These are phyloP conservation scores for Piliocolobus tephrosceles DNA, from an alignment of 2,113 vertebrate genomes.

Conservation along the genomic window DNA sequence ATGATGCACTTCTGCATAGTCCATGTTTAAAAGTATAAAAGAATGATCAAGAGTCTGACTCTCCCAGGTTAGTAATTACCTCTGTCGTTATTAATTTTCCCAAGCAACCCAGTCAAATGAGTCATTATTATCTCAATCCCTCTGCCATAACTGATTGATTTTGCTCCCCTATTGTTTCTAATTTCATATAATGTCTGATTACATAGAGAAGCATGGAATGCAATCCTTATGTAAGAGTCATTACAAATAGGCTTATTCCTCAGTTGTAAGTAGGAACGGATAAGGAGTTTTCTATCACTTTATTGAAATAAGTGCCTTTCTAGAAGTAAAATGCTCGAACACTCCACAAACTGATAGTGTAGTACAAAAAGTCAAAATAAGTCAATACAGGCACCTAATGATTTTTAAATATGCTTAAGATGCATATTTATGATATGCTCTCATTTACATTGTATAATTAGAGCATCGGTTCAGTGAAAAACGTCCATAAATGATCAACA, in stretches of 20 bases:
- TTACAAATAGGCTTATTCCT: conserved; percentile 69
- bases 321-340: conserved; percentile 37
- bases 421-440: not conserved
- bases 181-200: conserved; percentile 76
- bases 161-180: conserved; percentile 79
- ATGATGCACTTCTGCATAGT: conserved; percentile 39
- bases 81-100: conserved; percentile 82
- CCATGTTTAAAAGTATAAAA: conserved; percentile 63
- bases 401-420: not conserved
- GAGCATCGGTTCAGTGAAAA: not conserved
- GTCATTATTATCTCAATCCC: conserved; percentile 79
- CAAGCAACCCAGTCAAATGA: conserved; percentile 77
- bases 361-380: conserved; percentile 7
- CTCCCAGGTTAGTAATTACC: conserved; percentile 82
- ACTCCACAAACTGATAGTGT: not conserved
- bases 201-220: conserved; percentile 61
- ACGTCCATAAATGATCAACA: not conserved
- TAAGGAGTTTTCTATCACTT: conserved; percentile 43
- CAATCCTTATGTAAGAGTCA: conserved; percentile 49
- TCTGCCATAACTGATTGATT: conserved; percentile 81
- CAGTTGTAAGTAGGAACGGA: conserved; percentile 59
- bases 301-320: conserved; percentile 67
- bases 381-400: not conserved
- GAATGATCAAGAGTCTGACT: conserved; percentile 71
- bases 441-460: not conserved